A percentile compares a stretch with the other conserved stretches of the same genome.
Evolutionary conservation across 2,113 vertebrate species (phyloP).

Genomic region (Osmerus eperlanus): DNA sequence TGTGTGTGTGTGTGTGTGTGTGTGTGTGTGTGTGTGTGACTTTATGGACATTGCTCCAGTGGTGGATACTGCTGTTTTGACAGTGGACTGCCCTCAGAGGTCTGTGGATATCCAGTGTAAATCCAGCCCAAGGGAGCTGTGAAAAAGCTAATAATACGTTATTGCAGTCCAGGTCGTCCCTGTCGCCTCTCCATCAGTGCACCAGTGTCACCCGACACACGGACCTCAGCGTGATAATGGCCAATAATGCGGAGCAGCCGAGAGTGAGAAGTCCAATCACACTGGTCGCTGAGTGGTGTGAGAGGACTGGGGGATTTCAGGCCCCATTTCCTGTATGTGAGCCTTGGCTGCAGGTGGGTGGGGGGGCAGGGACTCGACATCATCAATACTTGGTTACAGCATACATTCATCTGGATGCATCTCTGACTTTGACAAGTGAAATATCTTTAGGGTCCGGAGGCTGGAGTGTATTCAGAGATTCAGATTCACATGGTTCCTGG

Average conservation of each 20-base stretch:
- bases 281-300: conserved; percentile 63
- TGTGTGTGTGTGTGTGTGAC: conserved; percentile 17
- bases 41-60: conserved; percentile 52
- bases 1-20: neutral
- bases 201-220: conserved; percentile 71
- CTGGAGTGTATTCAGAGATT: no score
- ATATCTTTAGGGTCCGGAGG: no score
- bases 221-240: conserved; percentile 72
- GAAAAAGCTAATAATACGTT: conserved; percentile 80
- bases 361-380: neutral
- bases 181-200: conserved; percentile 72
- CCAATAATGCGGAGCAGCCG: conserved; percentile 73
- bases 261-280: conserved; percentile 69
- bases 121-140: conserved; percentile 72
- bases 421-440: no score
- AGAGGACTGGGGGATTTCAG: conserved; percentile 44
- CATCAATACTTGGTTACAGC: no score
- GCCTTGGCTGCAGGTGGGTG: neutral
- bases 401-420: no score
- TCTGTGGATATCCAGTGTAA: conserved; percentile 77
- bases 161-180: conserved; percentile 72
- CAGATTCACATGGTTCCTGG: neutral
- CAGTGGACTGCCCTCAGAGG: conserved; percentile 69
- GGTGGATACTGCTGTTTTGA: conserved; percentile 57
- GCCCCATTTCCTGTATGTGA: neutral